These are phyloP conservation scores for Philaethria dido DNA, from an alignment of 2,888 invertebrate genomes.

Conservation along the genomic window DNA sequence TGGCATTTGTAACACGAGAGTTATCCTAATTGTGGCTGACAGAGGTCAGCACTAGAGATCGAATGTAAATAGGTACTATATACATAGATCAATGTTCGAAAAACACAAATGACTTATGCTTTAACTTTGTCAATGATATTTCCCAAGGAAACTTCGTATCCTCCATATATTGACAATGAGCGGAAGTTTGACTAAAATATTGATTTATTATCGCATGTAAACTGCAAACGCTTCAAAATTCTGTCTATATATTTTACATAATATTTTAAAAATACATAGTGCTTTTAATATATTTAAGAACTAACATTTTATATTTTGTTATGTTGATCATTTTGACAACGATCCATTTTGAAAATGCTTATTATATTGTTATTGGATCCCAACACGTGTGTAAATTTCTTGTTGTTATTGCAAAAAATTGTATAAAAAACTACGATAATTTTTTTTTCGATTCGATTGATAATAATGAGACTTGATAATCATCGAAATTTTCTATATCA, in stretches of 20 bases:
- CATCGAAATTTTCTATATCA: neutral
- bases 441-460: too few species aligned
- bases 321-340: too few species aligned
- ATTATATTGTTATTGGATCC: too few species aligned
- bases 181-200: conserved; percentile 72
- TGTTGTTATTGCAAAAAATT: too few species aligned
- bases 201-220: conserved; percentile 52
- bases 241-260: conserved; percentile 6
- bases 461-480: neutral
- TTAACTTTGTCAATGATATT: conserved; percentile 29
- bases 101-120: conserved; percentile 1
- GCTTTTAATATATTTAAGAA: neutral
- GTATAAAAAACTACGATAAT: too few species aligned
- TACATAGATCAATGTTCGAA: neutral
- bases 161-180: conserved; percentile 44
- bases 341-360: too few species aligned
- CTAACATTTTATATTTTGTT: too few species aligned
- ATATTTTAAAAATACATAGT: too few species aligned
- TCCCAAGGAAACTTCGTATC: conserved; percentile 41
- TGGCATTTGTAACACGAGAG: conserved; percentile 23
- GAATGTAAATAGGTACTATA: neutral
- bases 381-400: too few species aligned
- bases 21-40: conserved; percentile 30
- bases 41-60: conserved; percentile 30
- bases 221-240: conserved; percentile 26